Conservation (phyloP, 2,888 invertebrate species). For the Phortica magna region DNA sequence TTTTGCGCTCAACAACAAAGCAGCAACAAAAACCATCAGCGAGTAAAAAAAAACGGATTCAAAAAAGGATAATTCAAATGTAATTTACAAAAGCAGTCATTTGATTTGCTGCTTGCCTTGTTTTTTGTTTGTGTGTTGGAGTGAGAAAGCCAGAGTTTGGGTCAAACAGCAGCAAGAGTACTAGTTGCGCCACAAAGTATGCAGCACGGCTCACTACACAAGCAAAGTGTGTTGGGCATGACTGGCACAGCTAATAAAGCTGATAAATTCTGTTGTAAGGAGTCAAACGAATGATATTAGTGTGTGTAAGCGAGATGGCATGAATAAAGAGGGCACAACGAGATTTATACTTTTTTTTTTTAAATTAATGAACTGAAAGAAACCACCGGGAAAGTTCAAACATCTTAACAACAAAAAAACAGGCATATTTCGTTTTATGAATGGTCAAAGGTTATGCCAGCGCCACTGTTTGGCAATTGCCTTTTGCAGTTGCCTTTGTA, state of each 20-base stretch:
- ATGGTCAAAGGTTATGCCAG: background rate
- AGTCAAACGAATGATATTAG: background rate
- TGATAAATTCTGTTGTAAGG: background rate
- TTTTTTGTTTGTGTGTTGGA: constrained; percentile 27
- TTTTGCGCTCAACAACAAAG: background rate
- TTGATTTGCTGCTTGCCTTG: constrained; percentile 62
- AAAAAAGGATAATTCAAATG: constrained; percentile 66
- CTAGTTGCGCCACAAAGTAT: background rate
- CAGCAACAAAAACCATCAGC: background rate
- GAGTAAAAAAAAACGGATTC: background rate
- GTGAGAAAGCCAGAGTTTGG: background rate
- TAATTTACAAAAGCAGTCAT: constrained; percentile 71
- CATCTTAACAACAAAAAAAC: background rate
- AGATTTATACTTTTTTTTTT: background rate
- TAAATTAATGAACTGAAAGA: background rate
- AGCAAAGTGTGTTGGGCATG: background rate
- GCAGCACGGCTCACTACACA: constrained; percentile 4
- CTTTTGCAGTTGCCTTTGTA: background rate
- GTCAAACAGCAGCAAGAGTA: background rate
- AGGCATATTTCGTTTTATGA: background rate
- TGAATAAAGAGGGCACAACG: background rate
- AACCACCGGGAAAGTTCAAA: background rate
- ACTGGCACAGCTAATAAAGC: background rate
- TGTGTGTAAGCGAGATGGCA: too few species aligned
- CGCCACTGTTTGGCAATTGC: background rate